A percentile compares a stretch with the other conserved stretches of the same genome.
These are phyloP conservation scores for Phyllostomus hastatus DNA, from an alignment of 2,113 vertebrate genomes.

Conservation along the genomic window DNA sequence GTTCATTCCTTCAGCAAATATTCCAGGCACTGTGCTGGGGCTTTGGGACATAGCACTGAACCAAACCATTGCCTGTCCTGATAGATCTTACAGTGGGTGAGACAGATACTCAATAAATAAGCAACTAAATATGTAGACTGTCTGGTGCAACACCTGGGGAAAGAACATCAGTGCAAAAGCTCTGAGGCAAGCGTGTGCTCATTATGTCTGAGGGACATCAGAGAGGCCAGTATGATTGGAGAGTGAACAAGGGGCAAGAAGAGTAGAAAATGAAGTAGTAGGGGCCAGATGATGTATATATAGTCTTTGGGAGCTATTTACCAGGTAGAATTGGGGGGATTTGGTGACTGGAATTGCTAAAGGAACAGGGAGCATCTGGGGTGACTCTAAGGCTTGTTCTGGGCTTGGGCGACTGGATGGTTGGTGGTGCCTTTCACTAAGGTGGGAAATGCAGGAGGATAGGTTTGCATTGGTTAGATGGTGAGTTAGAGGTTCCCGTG, in stretches of 20 bases:
- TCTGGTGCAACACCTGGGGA: neutral
- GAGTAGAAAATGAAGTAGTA: neutral
- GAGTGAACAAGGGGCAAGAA: neutral
- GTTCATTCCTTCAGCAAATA: constrained; percentile 24
- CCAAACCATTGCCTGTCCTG: neutral
- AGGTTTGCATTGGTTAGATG: neutral
- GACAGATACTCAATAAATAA: neutral
- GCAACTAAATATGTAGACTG: neutral
- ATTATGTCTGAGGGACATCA: neutral
- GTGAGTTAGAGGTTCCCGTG: neutral
- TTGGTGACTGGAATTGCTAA: constrained; percentile 23
- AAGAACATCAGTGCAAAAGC: neutral
- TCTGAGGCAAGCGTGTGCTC: neutral
- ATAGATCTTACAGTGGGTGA: constrained; percentile 4
- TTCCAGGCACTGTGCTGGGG: neutral
- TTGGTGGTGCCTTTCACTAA: neutral
- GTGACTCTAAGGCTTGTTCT: neutral
- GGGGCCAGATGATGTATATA: neutral
- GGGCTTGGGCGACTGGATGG: neutral
- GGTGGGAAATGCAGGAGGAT: neutral
- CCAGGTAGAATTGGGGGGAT: neutral
- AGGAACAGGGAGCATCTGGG: constrained; percentile 1
- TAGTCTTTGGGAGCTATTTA: neutral
- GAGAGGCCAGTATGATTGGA: neutral
- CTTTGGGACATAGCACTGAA: neutral